Evolutionary conservation across 2,888 invertebrate species (phyloP), one percentile per base, ranked within the genome.

Genomic region (Amphipoea lucens): DNA sequence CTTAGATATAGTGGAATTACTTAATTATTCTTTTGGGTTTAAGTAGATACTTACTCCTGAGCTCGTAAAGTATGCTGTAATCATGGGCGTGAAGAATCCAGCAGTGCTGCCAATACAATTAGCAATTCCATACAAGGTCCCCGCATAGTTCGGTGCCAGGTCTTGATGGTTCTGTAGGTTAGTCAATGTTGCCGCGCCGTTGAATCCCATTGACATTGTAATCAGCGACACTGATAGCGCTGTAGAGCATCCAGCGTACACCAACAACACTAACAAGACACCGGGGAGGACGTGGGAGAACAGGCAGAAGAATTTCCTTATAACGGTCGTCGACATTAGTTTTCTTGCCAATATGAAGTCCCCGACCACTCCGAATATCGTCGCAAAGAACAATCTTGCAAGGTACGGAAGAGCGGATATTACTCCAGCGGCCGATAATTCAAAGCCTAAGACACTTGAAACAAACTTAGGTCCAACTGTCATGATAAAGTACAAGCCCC

Each of bases 381-480:
- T 97, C 1, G 98, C 98, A 75, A 98, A 96, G 48, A 98, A 85
- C 89, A 98, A 94, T 85, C 98, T 97, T 0, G 98, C 98, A 36
- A 98, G 96, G 92, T 98, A 98, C 0, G 98, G 98, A 72, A 98
- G 91, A 3, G 98, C 97, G 3, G 98, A 98, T 68, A 98, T 95
- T 1, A 98, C 95, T 29, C 98, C 98, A 17, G 98, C 98, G 57
- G 98, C 97, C 0, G 98, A 97, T 36, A 98, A 91, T 89, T 98
- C 97, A 90, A 98, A 98, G 11, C 98, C 98, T 68, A 98, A 94
- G 0, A 98, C 97, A 88, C 98, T 98, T 66, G 98, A 98, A 90
- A 98, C 97, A 91, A 98, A 98, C 88, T 98, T 98, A 11, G 98
- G 98, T 68, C 98, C 98, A 62, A 98, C 98, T 0, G 98, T 98